These are phyloP conservation scores for Phacellophora camtschatica DNA, from an alignment of 30 jellyfish, hydroid and myxozoan genomes.

Conservation along the genomic window DNA sequence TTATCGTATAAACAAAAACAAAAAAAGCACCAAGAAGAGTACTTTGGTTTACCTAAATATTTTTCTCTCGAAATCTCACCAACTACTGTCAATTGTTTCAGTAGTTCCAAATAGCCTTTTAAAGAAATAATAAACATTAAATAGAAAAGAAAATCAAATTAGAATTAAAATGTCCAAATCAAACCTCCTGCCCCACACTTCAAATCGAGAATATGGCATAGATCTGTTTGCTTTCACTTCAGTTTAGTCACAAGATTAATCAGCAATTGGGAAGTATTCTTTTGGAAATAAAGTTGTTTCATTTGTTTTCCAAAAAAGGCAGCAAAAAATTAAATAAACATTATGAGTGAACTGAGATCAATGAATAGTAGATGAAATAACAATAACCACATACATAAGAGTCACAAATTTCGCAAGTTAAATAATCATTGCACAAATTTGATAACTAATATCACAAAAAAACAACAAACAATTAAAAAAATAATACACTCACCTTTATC, in stretches of 20 bases:
- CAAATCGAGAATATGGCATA: neutral
- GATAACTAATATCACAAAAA: too few relatives aligned
- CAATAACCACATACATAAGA: neutral
- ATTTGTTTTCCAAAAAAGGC: neutral
- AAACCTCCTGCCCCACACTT: neutral
- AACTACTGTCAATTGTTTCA: slow-evolving; percentile 79
- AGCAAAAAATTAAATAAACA: neutral
- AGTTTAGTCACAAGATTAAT: neutral
- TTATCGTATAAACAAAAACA: neutral
- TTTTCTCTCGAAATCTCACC: slow-evolving; percentile 77
- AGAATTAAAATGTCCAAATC: too few relatives aligned
- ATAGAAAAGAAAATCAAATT: too few relatives aligned
- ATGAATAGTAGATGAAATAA: too few relatives aligned
- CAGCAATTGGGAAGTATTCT: neutral
- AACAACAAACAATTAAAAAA: neutral
- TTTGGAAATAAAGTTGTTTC: neutral
- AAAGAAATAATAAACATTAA: too few relatives aligned
- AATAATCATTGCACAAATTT: neutral
- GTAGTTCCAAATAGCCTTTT: slow-evolving; percentile 74
- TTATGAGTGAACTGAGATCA: neutral
- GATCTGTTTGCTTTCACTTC: neutral
- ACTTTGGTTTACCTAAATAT: slow-evolving; percentile 42
- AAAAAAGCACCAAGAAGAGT: neutral
- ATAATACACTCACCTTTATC: slow-evolving; percentile 50
- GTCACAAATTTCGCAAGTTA: too few relatives aligned